These are phyloP conservation scores for Heterochromis multidens DNA, from an alignment of 2,113 vertebrate genomes.

Conservation along the genomic window DNA sequence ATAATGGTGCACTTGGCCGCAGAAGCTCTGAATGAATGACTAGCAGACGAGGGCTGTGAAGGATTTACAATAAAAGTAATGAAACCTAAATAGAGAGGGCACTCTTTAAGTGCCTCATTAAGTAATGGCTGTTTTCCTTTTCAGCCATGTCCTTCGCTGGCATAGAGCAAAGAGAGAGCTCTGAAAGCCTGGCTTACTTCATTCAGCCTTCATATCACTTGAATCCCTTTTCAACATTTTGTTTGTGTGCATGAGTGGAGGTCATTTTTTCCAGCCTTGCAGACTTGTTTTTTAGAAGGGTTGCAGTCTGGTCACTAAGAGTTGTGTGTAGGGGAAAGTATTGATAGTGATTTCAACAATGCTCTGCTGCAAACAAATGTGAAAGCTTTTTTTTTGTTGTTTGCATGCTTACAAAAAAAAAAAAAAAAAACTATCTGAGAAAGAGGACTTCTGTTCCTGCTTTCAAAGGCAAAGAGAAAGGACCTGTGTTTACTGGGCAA, in stretches of 20 bases:
- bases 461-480: background rate
- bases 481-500: background rate
- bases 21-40: slow-evolving; percentile 23
- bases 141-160: slow-evolving; percentile 47
- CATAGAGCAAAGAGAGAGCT: slow-evolving; percentile 33
- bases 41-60: slow-evolving; percentile 35
- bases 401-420: background rate
- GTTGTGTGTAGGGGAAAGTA: background rate
- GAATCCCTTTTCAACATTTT: slow-evolving; percentile 52
- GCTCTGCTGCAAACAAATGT: background rate
- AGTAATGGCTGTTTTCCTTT: slow-evolving; percentile 70
- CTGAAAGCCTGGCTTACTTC: slow-evolving; percentile 49
- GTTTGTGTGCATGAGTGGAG: slow-evolving; percentile 28
- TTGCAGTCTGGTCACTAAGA: slow-evolving; percentile 4
- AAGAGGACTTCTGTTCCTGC: background rate
- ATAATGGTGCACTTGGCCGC: slow-evolving; percentile 24
- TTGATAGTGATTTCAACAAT: background rate
- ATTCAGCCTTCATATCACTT: slow-evolving; percentile 37
- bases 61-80: slow-evolving; percentile 73
- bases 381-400: background rate
- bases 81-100: slow-evolving; percentile 64
- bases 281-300: slow-evolving; percentile 9
- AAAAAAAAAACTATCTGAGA: background rate
- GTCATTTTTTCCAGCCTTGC: slow-evolving; percentile 13
- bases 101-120: slow-evolving; percentile 68